Percentiles rank a stretch among this genome's conserved stretches.
Conservation (phyloP, 2,113 vertebrate genomes). For the Capricornis sumatraensis region DNA sequence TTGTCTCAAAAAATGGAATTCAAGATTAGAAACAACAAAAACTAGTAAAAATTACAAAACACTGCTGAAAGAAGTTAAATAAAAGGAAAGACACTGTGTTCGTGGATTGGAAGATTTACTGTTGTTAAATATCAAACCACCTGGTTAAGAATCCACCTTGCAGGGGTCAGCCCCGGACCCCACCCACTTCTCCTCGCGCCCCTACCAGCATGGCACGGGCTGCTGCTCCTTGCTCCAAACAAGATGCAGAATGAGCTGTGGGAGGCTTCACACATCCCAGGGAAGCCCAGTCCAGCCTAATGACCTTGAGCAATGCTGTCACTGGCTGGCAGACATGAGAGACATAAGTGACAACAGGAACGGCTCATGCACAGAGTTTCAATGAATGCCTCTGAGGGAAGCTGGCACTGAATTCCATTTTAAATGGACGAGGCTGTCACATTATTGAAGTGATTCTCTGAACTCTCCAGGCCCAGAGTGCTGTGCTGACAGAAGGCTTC, state of each 20-base stretch:
- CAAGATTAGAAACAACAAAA: neutral
- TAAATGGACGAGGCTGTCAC: neutral
- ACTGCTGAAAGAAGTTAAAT: neutral
- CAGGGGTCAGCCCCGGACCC: neutral
- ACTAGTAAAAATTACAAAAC: neutral
- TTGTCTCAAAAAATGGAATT: neutral
- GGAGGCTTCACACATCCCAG: neutral
- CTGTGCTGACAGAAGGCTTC: conserved; percentile 30
- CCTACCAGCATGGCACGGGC: neutral
- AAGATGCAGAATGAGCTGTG: neutral
- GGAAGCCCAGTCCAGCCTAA: neutral
- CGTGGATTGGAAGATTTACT: neutral
- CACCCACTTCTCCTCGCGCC: neutral
- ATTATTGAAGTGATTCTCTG: neutral
- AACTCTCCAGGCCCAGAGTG: neutral
- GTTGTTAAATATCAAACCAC: neutral
- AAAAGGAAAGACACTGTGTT: neutral
- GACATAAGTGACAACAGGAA: conserved; percentile 80
- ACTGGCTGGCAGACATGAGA: conserved; percentile 79
- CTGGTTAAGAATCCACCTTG: neutral
- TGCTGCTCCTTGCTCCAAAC: neutral
- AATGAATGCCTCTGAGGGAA: conserved; percentile 73
- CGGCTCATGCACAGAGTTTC: conserved; percentile 72
- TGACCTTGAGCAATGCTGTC: neutral
- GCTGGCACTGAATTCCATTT: neutral